Evolutionary conservation across 2,113 vertebrate species (phyloP), one percentile per base, ranked within the genome.

Genomic region (Tretioscincus oriximinensis): DNA sequence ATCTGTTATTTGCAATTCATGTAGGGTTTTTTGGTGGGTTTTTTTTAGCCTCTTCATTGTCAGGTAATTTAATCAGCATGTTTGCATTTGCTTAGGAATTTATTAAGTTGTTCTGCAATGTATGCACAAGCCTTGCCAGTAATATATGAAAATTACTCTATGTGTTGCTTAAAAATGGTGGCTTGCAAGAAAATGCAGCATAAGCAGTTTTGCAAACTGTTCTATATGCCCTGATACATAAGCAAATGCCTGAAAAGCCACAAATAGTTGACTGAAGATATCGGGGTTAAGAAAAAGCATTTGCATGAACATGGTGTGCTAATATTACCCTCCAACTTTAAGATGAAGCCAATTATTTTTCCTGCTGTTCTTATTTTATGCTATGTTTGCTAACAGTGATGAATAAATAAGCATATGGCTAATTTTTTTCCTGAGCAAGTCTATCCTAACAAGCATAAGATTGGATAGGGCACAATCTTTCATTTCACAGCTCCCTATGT

Each of bases 1-100:
- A 81, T 31, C 35, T 79, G 20, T 65, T 47, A 81, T 75, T 82
- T 88, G 66, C 75, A 65, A 24, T 75, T 86, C 82, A 69, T 80
- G 16, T 9, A 71, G 83, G 81, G 12, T 22, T 28, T 0, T n/a
- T n/a, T n/a, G n/a, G n/a, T n/a, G n/a, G n/a, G n/a, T n/a, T n/a
- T n/a, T n/a, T 60, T 61, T 12, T 69, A 58, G 45, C 65, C 51
- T 28, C 22, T 82, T 88, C 24, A 14, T 7, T 71, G 5, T 68
- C 47, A 68, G 79, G 72, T 69, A 83, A 76, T 78, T 84, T 80
- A 68, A 85, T 14, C 9, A 64, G 64, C 4, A 66, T 12, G 45
- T 82, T 81, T 77, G 65, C 65, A 74, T 69, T 81, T 84, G 8
- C 76, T 79, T 76, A 78, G 9, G 69, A 78, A 21, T 1, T 84